Evolutionary conservation across 1,140 invertebrate genomes (phyloP).

Genomic region (Temnothorax longispinosus): DNA sequence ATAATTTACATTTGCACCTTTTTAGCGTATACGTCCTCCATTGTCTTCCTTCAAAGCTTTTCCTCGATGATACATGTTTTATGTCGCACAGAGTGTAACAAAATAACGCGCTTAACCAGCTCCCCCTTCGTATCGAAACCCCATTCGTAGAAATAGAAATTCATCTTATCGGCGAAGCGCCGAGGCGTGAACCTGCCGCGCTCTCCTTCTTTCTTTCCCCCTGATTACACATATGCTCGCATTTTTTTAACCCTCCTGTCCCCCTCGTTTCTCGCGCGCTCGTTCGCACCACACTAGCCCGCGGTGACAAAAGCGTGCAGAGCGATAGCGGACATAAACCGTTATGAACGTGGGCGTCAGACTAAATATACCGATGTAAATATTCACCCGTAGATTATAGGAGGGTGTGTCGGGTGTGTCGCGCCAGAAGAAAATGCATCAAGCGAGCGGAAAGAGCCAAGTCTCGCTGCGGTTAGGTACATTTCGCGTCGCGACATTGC

Average conservation of each 20-base stretch:
- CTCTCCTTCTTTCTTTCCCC: conserved; percentile 31
- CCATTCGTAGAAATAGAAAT: conserved; percentile 21
- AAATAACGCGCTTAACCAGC: neutral
- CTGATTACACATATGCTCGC: conserved; percentile 30
- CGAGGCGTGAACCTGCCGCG: conserved; percentile 2
- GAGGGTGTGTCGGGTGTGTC: conserved; percentile 42
- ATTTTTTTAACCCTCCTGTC: conserved; percentile 24
- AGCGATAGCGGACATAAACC: conserved; percentile 67
- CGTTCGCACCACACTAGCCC: neutral
- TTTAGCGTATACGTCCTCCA: neutral
- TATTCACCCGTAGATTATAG: conserved; percentile 56
- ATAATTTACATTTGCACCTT: neutral
- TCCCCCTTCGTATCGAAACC: neutral
- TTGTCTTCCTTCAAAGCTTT: neutral
- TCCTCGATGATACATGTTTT: neutral
- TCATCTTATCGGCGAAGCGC: conserved; percentile 27
- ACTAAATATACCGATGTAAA: conserved; percentile 76
- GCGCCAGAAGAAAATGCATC: conserved; percentile 55
- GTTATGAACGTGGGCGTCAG: conserved; percentile 73
- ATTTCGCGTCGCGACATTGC: conserved; percentile 3
- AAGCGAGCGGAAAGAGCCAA: conserved; percentile 3
- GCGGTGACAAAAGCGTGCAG: conserved; percentile 72
- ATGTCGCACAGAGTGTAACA: neutral
- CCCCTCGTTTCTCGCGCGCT: conserved; percentile 38
- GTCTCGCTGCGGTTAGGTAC: no score